Conservation (phyloP, 2,888 invertebrate genomes). For the Priocnemis perturbator region DNA sequence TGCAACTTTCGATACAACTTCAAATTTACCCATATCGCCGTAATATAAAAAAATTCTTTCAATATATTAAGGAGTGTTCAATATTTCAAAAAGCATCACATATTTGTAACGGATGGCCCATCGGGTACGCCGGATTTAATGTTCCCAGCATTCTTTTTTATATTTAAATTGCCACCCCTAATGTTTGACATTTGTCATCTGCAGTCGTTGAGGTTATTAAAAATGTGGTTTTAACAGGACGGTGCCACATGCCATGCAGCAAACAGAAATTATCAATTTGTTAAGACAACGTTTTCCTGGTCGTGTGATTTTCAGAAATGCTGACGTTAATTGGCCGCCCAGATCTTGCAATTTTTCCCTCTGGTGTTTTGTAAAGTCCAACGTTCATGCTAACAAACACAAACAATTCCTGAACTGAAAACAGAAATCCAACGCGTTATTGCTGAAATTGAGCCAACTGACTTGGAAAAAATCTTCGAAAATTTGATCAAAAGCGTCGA, state of each 20-base stretch:
- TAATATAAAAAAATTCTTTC: too few species aligned
- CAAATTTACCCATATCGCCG: too few species aligned
- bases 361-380: conserved; percentile 9
- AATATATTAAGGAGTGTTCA: too few species aligned
- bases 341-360: conserved; percentile 17
- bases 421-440: background rate
- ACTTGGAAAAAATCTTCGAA: background rate
- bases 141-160: background rate
- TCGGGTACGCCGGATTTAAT: background rate
- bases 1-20: too few species aligned
- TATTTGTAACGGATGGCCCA: too few species aligned
- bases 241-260: too few species aligned
- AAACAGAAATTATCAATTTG: too few species aligned
- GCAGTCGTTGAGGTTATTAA: background rate
- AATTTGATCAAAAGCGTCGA: background rate
- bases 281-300: too few species aligned
- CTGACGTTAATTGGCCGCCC: conserved; percentile 17
- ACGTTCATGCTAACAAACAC: conserved; percentile 4
- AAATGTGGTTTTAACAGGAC: background rate
- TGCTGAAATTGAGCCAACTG: background rate
- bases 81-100: too few species aligned
- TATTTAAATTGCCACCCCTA: background rate
- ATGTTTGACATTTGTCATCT: conserved; percentile 1
- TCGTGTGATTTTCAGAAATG: background rate
- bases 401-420: background rate